Evolutionary conservation across 2,113 vertebrate genomes (phyloP).

Genomic region (Neotoma lepida): DNA sequence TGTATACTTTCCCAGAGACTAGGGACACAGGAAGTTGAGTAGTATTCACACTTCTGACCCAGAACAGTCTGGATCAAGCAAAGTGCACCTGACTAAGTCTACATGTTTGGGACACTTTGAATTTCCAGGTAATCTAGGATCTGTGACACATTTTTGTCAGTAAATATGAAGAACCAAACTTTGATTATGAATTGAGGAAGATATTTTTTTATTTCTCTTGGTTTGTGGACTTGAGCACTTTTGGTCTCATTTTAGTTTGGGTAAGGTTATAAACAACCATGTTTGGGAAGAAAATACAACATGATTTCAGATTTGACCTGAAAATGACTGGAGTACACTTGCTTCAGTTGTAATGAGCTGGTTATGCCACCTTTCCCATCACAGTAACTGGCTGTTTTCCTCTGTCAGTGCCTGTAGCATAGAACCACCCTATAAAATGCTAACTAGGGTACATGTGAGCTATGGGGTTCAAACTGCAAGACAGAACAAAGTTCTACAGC

Average conservation of each 20-base stretch:
- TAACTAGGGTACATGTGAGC: not conserved
- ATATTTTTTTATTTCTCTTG: not conserved
- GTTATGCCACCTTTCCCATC: slow-evolving; percentile 1
- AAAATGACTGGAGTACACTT: not conserved
- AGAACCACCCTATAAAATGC: not conserved
- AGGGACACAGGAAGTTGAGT: not conserved
- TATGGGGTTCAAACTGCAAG: not conserved
- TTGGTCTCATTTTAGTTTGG: not conserved
- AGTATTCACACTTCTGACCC: not conserved
- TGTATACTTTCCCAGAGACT: not conserved
- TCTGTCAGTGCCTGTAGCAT: not conserved
- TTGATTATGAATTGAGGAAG: not conserved
- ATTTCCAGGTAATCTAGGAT: not conserved
- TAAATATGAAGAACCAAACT: slow-evolving; percentile 20
- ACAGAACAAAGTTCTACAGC: not conserved
- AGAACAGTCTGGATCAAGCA: not conserved
- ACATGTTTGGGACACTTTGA: not conserved
- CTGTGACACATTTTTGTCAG: not conserved
- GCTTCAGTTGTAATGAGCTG: not conserved
- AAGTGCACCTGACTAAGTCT: not conserved
- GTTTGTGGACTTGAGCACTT: not conserved
- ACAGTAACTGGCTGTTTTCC: not conserved
- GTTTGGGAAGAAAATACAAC: slow-evolving; percentile 19
- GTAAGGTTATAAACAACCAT: not conserved
- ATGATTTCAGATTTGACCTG: slow-evolving; percentile 21